Base-by-base conservation (phyloP, 2,888 invertebrate species). In the Physocephala rufipes region DNA sequence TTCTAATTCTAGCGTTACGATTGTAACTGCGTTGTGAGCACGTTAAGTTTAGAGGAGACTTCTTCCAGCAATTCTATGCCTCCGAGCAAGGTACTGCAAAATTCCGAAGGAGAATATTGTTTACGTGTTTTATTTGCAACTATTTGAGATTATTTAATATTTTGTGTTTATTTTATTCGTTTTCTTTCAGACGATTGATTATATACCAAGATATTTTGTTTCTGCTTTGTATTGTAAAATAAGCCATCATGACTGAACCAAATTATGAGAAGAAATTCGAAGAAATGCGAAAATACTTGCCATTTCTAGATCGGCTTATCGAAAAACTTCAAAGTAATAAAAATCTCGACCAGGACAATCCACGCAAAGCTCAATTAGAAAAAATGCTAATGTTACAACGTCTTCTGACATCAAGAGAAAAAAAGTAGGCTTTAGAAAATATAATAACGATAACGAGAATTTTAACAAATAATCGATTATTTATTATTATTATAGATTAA, bases 281-380 rank as follows among this genome's bases (percentile, higher is more conserved):
- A 45, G 77, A 78, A 64, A 76, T 83, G 76, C 77, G 82, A 85
- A 88, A 88, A 78, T 91, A 91, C 85, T 89, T 92, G 78, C 92
- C 93, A n/a, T 92, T 92, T 81, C 84, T 93, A 82, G 90, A 90
- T 80, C 89, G 87, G 76, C 91, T 93, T 88, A 92, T 92, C 79
- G 86, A 87, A 62, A 89, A 90, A 79, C 84, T 92, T 77, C 90
- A 90, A 80, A 70, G 66, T 53, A 89, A 86, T 55, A 78, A 78
- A 72, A 78, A 78, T 45, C 73, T 75, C 4, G 70, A 71, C 19
- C 55, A 69, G 51, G 71, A 76, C 45, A 75, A 79, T 69, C 70
- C 75, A 15, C 79, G 80, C 12, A 79, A 80, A 61, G 77, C 76
- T n/a, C 80, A 79, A 43, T 74, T 84, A 2, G 74, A 81, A 9